Conservation (phyloP, 2,797 vertebrate species). For the Presbytis comata region DNA sequence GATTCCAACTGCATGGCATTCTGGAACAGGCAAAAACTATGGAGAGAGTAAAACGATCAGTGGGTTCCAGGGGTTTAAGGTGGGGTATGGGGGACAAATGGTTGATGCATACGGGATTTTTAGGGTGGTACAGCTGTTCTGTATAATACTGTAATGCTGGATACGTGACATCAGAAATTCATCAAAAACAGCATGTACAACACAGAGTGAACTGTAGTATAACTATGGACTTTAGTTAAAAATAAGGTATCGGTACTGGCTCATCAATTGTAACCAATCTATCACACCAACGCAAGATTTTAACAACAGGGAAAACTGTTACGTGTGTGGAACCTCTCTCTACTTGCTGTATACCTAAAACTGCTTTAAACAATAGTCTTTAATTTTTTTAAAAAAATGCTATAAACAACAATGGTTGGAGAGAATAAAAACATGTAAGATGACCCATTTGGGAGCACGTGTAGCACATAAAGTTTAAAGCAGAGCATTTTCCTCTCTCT, state of each 20-base stretch:
- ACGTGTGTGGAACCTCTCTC: neutral
- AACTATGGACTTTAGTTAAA: neutral
- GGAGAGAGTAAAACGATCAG: neutral
- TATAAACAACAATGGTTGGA: neutral
- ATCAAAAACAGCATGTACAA: neutral
- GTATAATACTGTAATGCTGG: neutral
- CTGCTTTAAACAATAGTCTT: neutral
- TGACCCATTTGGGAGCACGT: neutral
- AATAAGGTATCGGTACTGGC: too few species aligned
- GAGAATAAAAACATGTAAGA: neutral
- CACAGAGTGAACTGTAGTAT: neutral
- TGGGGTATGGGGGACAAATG: accelerated
- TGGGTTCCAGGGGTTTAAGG: neutral
- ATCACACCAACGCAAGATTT: neutral
- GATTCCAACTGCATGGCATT: neutral
- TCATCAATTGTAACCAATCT: neutral
- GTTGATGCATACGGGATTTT: neutral
- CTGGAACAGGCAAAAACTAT: neutral
- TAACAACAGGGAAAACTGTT: neutral
- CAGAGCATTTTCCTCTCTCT: neutral
- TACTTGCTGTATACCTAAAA: neutral
- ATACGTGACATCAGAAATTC: too few species aligned
- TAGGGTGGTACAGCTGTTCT: neutral
- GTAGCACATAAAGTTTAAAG: neutral
- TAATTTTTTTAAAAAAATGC: neutral